phyloP scores from a whole-genome alignment of 2,888 invertebrate species.

The Apodemia zela region DNA sequence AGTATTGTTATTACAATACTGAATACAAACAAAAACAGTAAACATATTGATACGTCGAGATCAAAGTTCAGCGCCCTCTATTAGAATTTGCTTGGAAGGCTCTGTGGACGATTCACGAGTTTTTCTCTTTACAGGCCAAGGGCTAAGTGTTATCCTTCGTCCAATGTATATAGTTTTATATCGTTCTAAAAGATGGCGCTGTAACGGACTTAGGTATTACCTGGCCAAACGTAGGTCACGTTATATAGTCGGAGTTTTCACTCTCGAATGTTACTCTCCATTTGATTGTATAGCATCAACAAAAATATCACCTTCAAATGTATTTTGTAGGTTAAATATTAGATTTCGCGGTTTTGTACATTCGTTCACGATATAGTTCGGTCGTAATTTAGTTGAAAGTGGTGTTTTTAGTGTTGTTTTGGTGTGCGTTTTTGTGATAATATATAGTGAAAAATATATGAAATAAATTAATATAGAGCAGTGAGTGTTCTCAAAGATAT shows the following conservation, averaged over 20 bases:
- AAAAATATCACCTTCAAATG: conserved; percentile 80
- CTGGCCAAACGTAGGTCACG: conserved; percentile 50
- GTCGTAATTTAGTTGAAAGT: conserved; percentile 33
- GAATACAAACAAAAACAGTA: too few species aligned
- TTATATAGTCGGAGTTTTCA: conserved; percentile 35
- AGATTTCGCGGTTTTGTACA: conserved; percentile 68
- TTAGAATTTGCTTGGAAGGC: too few species aligned
- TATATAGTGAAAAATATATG: conserved; percentile 41
- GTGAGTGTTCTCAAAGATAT: conserved; percentile 30
- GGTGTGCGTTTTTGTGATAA: conserved; percentile 28
- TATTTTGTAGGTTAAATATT: conserved; percentile 79
- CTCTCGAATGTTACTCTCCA: conserved; percentile 37
- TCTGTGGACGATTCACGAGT: not conserved
- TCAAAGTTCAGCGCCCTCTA: too few species aligned
- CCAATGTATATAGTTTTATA: conserved; percentile 22
- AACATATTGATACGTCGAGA: too few species aligned
- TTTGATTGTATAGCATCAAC: conserved; percentile 67
- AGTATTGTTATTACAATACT: too few species aligned
- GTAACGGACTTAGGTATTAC: conserved; percentile 43
- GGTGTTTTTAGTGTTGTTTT: conserved; percentile 37
- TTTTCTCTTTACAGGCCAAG: not conserved
- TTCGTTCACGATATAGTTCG: conserved; percentile 54
- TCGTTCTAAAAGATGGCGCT: conserved; percentile 59
- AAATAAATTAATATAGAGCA: conserved; percentile 17
- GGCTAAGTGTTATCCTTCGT: not conserved